Percentiles rank a stretch among this genome's conserved stretches.
phyloP scores from a whole-genome alignment of 2,113 vertebrate species.

The Leptobrachium leishanense region DNA sequence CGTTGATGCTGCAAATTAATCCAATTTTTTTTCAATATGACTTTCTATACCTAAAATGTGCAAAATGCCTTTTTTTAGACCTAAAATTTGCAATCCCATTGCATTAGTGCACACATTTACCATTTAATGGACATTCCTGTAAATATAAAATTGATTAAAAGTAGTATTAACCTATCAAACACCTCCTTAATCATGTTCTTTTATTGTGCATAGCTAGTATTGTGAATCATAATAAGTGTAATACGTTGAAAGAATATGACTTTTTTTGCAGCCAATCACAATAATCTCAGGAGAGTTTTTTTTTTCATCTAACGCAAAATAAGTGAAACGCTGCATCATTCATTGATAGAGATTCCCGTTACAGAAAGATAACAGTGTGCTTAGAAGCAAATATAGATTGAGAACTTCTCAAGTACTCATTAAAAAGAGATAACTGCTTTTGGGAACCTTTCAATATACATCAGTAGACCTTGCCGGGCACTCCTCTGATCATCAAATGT shows the following conservation, averaged over 20 bases:
- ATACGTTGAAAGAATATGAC: slow-evolving; percentile 26
- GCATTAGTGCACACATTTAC: too few species aligned
- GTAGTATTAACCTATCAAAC: slow-evolving; percentile 13
- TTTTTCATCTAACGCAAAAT: slow-evolving; percentile 10
- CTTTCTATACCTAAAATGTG: too few species aligned
- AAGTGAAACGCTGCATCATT: slow-evolving; percentile 2
- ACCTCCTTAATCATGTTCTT: slow-evolving; percentile 25
- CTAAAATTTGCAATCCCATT: too few species aligned
- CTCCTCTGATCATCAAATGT: not conserved
- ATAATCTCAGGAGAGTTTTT: slow-evolving; percentile 8
- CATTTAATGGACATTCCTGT: too few species aligned
- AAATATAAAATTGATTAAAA: slow-evolving; percentile 1
- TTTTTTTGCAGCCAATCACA: slow-evolving; percentile 30
- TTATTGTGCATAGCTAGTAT: slow-evolving; percentile 21
- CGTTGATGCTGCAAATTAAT: too few species aligned
- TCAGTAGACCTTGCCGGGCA: slow-evolving; percentile 9
- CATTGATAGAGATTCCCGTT: slow-evolving; percentile 22
- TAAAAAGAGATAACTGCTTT: slow-evolving; percentile 39
- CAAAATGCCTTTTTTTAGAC: too few species aligned
- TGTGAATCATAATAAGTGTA: slow-evolving; percentile 11
- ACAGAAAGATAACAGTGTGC: slow-evolving; percentile 25
- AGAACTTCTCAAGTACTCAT: slow-evolving; percentile 45
- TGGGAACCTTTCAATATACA: slow-evolving; percentile 12
- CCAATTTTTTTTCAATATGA: too few species aligned
- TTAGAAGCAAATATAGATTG: slow-evolving; percentile 32